Base-by-base conservation (phyloP, 37 sponge, comb jelly and placozoan species). In the Aphrocallistes beatrix region DNA sequence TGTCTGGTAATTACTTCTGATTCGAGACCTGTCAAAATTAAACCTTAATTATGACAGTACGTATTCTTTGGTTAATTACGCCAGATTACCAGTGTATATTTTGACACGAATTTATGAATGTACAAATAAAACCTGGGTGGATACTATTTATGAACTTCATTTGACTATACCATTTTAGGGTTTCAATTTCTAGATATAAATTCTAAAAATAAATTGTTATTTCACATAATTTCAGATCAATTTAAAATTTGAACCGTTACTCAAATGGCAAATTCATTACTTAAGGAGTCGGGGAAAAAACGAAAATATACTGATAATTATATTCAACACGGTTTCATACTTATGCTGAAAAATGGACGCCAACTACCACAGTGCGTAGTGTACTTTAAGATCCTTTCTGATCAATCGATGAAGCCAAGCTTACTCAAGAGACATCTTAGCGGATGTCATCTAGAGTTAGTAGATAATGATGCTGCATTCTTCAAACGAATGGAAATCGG, bases 311-410 rank as follows among this genome's bases (percentile, higher is more conserved):
- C 10, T 28, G 25, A 60, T 60, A 60, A 60, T 28, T 60, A 60
- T 60, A 60, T 60, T 60, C 75, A 60, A 60, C 75, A 60, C 75
- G 75, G 75, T 60, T 60, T 60, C 75, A 60, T 30, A 60, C 75
- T 60, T 60, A 60, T 60, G 75, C 75, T 60, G 75, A 60, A 60
- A 60, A 60, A 60, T 60, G 75, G 75, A 60, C 75, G 75, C 75
- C 28, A 60, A 60, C 75, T 60, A 60, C 34, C 75, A 60, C 75
- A 60, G 75, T 60, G 75, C 75, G 75, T 60, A 60, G 75, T 60
- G 75, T 60, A 30, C 75, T 60, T 60, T 60, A 60, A 60, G 75
- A 30, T 60, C 8, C 75, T 60, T 60, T 60, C 75, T 60, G 75
- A 60, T 60, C 75, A 60, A 60, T 60, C 75, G 34, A 60, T 60